These are phyloP conservation scores for Crossoptilon crossoptilon DNA, from an alignment of 2,797 vertebrate genomes.

Conservation along the genomic window DNA sequence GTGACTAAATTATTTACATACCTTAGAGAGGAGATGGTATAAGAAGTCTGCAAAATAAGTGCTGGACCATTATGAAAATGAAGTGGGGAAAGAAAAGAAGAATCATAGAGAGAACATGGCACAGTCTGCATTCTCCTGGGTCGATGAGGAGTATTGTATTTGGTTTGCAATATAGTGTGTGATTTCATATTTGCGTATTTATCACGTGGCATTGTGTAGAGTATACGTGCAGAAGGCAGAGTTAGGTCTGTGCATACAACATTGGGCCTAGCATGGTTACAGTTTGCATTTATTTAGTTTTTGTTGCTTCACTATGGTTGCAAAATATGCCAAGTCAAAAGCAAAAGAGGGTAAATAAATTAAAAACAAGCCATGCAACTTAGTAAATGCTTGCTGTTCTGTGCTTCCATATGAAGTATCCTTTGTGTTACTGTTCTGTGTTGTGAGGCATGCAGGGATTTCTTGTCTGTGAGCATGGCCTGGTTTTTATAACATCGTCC, in stretches of 20 bases:
- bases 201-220: neutral
- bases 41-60: constrained; percentile 46
- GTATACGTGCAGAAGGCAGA: neutral
- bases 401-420: neutral
- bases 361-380: neutral
- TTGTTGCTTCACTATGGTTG: neutral
- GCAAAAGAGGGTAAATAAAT: neutral
- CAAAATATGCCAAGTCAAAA: neutral
- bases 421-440: neutral
- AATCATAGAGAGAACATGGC: neutral
- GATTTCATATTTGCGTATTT: constrained; percentile 30
- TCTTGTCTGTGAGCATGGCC: neutral
- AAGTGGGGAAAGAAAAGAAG: neutral
- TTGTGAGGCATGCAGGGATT: neutral
- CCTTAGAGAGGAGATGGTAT: constrained; percentile 27
- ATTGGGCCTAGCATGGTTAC: neutral
- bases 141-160: neutral
- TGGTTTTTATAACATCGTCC: neutral
- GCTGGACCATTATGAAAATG: constrained; percentile 29
- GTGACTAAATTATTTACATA: constrained; percentile 74
- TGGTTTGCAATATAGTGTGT: neutral
- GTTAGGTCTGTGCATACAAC: neutral
- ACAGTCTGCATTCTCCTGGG: constrained; percentile 16
- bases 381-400: neutral
- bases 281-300: neutral